phyloP scores from a whole-genome alignment of 2,113 vertebrate species.

The Odontophorus gujanensis region DNA sequence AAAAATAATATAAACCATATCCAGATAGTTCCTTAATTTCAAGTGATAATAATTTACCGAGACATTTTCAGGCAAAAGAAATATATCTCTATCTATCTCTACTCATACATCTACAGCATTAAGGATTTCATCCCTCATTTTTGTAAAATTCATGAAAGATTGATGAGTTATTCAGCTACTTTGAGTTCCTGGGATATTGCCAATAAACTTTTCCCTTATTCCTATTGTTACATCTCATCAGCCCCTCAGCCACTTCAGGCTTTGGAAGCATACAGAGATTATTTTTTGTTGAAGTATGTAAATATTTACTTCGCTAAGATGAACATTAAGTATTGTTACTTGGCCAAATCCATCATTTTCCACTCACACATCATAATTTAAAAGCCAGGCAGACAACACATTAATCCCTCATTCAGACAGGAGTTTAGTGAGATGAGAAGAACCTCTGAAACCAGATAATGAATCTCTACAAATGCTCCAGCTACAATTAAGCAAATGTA shows the following conservation, averaged over 20 bases:
- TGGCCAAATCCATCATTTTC: neutral
- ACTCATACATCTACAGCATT: conserved; percentile 17
- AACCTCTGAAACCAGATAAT: conserved; percentile 6
- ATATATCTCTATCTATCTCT: neutral
- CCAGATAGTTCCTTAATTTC: conserved; percentile 56
- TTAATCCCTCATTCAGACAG: conserved; percentile 21
- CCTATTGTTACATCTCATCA: conserved; percentile 7
- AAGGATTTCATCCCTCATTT: conserved; percentile 45
- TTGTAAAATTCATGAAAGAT: conserved; percentile 65
- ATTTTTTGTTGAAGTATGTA: conserved; percentile 23
- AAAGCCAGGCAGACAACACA: neutral
- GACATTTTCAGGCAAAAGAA: neutral
- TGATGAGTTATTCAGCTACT: conserved; percentile 67
- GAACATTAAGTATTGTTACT: neutral
- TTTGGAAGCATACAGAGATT: conserved; percentile 21
- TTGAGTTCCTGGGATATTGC: conserved; percentile 23
- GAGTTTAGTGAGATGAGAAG: neutral
- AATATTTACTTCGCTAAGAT: neutral
- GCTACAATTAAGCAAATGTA: conserved; percentile 3
- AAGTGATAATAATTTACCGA: conserved; percentile 58
- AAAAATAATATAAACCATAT: conserved; percentile 27
- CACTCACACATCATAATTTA: neutral
- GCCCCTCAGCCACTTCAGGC: neutral
- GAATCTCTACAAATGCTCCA: neutral
- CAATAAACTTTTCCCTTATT: conserved; percentile 56